Conservation (phyloP, 2,888 invertebrate genomes). For the Norana najaformis region DNA sequence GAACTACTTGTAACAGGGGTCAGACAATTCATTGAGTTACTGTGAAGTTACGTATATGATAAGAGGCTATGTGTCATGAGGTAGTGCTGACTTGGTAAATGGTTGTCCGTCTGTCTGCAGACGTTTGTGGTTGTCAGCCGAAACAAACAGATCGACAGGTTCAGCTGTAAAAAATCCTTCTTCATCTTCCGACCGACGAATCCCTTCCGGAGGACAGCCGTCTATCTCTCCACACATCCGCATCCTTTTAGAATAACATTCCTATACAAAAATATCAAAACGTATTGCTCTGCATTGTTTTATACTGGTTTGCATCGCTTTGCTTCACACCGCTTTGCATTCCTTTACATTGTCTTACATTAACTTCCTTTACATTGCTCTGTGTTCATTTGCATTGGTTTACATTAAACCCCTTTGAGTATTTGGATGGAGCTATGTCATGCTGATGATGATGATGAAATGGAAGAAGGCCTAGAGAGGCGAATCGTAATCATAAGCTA, state of each 20-base stretch:
- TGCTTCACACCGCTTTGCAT: neutral
- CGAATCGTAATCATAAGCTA: no score
- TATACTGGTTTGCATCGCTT: neutral
- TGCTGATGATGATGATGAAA: neutral
- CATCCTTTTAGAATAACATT: neutral
- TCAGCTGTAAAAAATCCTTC: neutral
- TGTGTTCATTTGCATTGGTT: neutral
- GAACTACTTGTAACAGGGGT: no score
- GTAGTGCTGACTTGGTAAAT: no score
- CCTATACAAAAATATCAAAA: neutral
- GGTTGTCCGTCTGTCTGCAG: neutral
- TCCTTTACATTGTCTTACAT: neutral
- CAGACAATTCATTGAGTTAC: no score
- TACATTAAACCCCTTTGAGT: no score
- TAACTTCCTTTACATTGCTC: neutral
- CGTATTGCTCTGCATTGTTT: neutral
- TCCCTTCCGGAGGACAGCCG: neutral
- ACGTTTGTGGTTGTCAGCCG: neutral
- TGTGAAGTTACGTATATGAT: no score
- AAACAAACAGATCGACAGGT: neutral
- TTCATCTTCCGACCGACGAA: neutral
- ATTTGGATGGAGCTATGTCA: no score
- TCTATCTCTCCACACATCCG: conserved; percentile 9
- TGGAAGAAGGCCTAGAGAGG: no score
- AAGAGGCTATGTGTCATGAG: no score